These are phyloP conservation scores for Agonopterix subpropinquella DNA, from an alignment of 2,888 invertebrate genomes.

Conservation along the genomic window DNA sequence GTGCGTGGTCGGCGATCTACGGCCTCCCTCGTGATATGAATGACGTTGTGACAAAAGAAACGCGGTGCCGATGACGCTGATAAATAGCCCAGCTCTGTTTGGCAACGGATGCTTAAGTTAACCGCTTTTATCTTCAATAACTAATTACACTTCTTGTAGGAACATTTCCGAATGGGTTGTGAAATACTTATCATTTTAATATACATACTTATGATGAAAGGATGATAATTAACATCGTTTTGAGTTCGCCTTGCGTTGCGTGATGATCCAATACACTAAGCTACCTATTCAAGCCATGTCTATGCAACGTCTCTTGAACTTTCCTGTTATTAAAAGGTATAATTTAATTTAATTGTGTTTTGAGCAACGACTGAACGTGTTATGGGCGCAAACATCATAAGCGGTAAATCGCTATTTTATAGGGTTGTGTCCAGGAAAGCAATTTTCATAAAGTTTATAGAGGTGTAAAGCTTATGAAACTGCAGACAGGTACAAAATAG, in stretches of 20 bases:
- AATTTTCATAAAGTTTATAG: no score
- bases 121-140: constrained; percentile 3
- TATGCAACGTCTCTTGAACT: no score
- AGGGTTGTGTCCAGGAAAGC: no score
- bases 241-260: background rate
- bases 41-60: constrained; percentile 47
- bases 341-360: no score
- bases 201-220: background rate
- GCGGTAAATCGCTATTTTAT: no score
- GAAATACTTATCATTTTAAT: constrained; percentile 4
- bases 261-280: background rate
- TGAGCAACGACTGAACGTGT: no score
- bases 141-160: constrained; percentile 30
- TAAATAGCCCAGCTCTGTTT: constrained; percentile 35
- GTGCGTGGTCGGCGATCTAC: constrained; percentile 22
- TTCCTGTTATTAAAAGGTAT: no score
- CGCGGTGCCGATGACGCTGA: constrained; percentile 44
- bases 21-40: constrained; percentile 30
- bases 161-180: constrained; percentile 7
- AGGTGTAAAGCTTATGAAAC: no score
- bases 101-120: constrained; percentile 20
- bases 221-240: background rate
- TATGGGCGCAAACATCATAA: no score
- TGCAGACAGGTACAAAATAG: no score
- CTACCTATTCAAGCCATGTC: no score